Evolutionary conservation across 2,888 invertebrate genomes (phyloP).

Genomic region (Bugula neritina): DNA sequence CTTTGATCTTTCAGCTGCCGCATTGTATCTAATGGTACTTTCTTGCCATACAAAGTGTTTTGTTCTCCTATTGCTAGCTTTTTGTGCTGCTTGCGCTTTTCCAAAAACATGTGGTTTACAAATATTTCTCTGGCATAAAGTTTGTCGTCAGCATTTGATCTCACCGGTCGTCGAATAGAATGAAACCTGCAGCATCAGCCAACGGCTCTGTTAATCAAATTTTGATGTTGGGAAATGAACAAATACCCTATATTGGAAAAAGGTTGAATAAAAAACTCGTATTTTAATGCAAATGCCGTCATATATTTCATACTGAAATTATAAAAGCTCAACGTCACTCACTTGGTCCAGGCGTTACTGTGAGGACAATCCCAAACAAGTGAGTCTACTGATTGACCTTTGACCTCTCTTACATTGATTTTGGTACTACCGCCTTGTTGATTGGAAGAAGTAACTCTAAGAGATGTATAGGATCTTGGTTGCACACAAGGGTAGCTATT

Average conservation of each 20-base stretch:
- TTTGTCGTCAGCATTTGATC: not conserved
- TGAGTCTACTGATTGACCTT: too few relatives aligned
- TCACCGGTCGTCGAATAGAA: not conserved
- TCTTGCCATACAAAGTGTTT: not conserved
- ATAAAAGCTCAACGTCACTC: too few relatives aligned
- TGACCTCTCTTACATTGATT: too few relatives aligned
- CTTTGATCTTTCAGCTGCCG: not conserved
- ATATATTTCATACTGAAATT: too few relatives aligned
- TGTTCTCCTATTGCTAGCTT: not conserved
- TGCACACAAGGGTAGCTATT: slow-evolving; percentile 13
- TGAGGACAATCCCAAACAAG: not conserved
- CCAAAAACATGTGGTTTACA: not conserved
- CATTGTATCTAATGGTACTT: not conserved
- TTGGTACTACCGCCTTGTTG: too few relatives aligned
- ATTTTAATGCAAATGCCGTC: too few relatives aligned
- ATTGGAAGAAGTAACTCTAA: too few relatives aligned
- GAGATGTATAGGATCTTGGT: not conserved
- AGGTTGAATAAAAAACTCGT: too few relatives aligned
- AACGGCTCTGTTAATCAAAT: too few relatives aligned
- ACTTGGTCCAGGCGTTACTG: not conserved
- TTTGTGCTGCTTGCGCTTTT: not conserved
- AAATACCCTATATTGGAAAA: too few relatives aligned
- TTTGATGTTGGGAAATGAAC: too few relatives aligned
- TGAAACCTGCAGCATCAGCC: not conserved
- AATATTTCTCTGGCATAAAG: not conserved